Base-by-base conservation (phyloP, 1,140 invertebrate genomes). In the Caenorhabditis tropicalis region DNA sequence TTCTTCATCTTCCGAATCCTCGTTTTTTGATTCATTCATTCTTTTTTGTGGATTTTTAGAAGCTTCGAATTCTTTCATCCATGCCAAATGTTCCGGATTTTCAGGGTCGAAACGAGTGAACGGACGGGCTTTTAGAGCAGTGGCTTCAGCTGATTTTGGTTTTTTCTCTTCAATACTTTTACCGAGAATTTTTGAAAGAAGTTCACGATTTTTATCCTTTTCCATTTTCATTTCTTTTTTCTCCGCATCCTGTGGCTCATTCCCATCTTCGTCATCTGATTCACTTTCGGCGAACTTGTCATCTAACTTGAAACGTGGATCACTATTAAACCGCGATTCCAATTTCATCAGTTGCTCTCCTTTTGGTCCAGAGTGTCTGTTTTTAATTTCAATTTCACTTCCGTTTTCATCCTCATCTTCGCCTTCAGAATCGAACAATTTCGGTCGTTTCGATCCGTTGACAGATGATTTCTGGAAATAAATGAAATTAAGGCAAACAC, bases 71-170 rank as follows among this genome's bases (percentile, higher is more conserved):
- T 39, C 24, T 79, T 83, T 79, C 82, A 83, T 79, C 82, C 82
- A 83, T 19, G 12, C 46, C 27, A 83, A 27, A 51, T 83, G 82
- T 29, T 83, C 82, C 1, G 27, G 49, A 79, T 83, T 83, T 39
- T 70, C 70, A 21, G 82, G 82, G 51, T 83, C 82, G 43, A 83
- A 83, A 49, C 82, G 58, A 51, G 82, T 58, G 82, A 83, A 83
- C 6, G 82, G 82, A 15, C 60, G 82, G n/a, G 60, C 33, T 48
- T 74, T 74, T 1, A 43, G 65, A 21, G 36, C 43, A 21, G 36
- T n/a, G 12, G 36, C 24, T 43, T 74, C 65, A 1, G 36, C 19
- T 33, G 65, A 43, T 24, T 24, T 51, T 19, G 81, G 81, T 46
- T 82, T 82, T 27, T 82, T 82, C 29, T 49, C 24, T 33, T 70